Evolutionary conservation across 2,113 vertebrate genomes (phyloP).

Genomic region (Forbesichthys agassizii): DNA sequence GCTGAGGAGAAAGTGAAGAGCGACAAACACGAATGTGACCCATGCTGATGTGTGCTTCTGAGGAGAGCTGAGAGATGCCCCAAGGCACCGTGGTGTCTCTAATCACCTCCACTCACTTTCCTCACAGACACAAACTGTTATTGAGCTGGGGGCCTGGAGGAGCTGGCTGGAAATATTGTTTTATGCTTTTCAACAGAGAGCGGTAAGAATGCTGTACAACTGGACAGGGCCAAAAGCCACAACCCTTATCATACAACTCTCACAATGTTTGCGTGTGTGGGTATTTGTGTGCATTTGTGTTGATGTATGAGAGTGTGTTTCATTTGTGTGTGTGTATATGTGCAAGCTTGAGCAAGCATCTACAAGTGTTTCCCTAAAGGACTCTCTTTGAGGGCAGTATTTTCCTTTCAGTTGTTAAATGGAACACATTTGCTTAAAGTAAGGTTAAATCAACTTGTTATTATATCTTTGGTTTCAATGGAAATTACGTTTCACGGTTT

Average conservation of each 20-base stretch:
- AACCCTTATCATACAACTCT: slow-evolving; percentile 41
- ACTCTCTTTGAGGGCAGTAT: slow-evolving; percentile 28
- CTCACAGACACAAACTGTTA: slow-evolving; percentile 73
- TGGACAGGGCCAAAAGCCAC: slow-evolving; percentile 61
- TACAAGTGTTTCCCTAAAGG: slow-evolving; percentile 34
- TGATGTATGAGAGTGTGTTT: neutral
- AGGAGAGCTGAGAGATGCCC: slow-evolving; percentile 63
- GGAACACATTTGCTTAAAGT: slow-evolving; percentile 40
- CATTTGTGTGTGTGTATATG: neutral
- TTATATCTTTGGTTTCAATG: slow-evolving; percentile 51
- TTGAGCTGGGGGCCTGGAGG: slow-evolving; percentile 74
- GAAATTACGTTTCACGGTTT: slow-evolving; percentile 54
- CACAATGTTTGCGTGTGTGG: neutral
- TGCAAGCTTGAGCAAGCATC: slow-evolving; percentile 34
- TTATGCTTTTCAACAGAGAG: slow-evolving; percentile 68
- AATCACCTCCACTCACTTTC: slow-evolving; percentile 69
- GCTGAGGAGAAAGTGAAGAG: slow-evolving; percentile 68
- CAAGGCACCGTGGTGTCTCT: slow-evolving; percentile 73
- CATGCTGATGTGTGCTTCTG: slow-evolving; percentile 67
- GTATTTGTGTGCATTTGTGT: neutral
- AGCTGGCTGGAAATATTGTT: slow-evolving; percentile 74
- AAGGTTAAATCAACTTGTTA: slow-evolving; percentile 39
- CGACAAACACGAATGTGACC: slow-evolving; percentile 68
- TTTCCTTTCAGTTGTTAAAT: slow-evolving; percentile 21
- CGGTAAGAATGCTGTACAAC: slow-evolving; percentile 57